Evolutionary conservation across 2,113 vertebrate genomes (phyloP).

Genomic region (Alethe diademata): DNA sequence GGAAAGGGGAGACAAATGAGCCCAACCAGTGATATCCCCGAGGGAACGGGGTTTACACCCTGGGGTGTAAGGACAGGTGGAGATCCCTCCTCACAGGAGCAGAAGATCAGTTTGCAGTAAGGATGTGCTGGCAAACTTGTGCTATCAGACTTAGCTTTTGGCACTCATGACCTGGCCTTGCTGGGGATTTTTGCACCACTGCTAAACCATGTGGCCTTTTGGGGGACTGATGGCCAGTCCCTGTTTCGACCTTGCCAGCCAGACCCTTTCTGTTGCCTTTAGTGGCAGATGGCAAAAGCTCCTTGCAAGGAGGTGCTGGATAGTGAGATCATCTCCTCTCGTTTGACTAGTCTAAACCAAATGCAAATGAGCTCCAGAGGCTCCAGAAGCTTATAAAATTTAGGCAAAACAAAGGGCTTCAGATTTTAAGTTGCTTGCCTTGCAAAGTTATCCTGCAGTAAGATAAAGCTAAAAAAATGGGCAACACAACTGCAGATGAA

Average conservation of each 20-base stretch:
- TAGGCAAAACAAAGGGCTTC: neutral
- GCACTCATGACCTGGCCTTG: neutral
- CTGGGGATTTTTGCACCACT: neutral
- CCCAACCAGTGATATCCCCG: rapidly evolving
- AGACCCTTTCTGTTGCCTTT: neutral
- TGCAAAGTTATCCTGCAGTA: neutral
- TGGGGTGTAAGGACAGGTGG: neutral
- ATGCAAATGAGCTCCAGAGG: neutral
- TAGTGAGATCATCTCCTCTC: neutral
- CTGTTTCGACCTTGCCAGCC: rapidly evolving
- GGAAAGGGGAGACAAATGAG: neutral
- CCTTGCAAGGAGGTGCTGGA: neutral
- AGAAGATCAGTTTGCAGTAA: neutral
- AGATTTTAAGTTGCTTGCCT: neutral
- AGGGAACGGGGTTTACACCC: neutral
- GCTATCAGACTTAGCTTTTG: neutral
- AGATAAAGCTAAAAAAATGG: neutral
- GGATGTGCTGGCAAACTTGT: neutral
- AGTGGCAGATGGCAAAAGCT: neutral
- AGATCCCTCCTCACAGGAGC: neutral
- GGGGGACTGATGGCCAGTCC: neutral
- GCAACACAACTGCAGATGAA: neutral
- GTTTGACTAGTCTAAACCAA: neutral
- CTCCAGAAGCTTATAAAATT: neutral
- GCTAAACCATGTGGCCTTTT: neutral